Base-by-base conservation (phyloP, 1,140 invertebrate species). In the Drosophila virilis region DNA sequence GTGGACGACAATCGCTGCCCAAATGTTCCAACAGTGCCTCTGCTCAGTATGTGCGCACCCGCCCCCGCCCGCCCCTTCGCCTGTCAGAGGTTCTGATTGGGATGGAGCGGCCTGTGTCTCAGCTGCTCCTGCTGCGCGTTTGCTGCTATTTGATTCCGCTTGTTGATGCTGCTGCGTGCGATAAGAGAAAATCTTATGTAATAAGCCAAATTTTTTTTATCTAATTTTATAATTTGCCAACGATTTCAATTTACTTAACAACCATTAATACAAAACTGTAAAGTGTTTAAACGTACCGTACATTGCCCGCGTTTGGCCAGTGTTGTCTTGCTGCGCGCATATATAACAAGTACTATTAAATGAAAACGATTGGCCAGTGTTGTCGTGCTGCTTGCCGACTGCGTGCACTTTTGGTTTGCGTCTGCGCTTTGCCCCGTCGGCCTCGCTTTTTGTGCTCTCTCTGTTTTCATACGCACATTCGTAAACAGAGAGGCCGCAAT, bases 391-490 rank as follows among this genome's bases (percentile, higher is more conserved):
- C 51, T 10, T 8, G 13, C 8, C 5, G n/a, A 15, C 9, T 54
- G 51, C 33, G 33, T 33, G 32, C 52, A 10, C 22, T 59, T 37
- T 59, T 61, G 9, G 15, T 43, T 59, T 17, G 78, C 84, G 84
- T 69, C 69, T 89, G 84, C 84, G 84, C 84, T 40, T 50, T 52
- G 42, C 6, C 1, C 12, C 8, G 8, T 12, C 8, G 7, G 8
- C n/a, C 6, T 10, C 58, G 50, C 40, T 33, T 78, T 58, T 78
- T 73, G 17, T 37, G 54, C 50, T 80, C 80, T 86, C 75, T 88
- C 40, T 88, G 84, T 88, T 88, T 89, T 88, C 69, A 80, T 80
- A 80, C 67, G 70, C 46, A 50, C 15, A 84, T 88, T 88, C 84
- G 84, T 88, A 88, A 88, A 88, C 84, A 88, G 88, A 72, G 52